Evolutionary conservation across 2,113 vertebrate genomes (phyloP).

Genomic region (Psophia crepitans): DNA sequence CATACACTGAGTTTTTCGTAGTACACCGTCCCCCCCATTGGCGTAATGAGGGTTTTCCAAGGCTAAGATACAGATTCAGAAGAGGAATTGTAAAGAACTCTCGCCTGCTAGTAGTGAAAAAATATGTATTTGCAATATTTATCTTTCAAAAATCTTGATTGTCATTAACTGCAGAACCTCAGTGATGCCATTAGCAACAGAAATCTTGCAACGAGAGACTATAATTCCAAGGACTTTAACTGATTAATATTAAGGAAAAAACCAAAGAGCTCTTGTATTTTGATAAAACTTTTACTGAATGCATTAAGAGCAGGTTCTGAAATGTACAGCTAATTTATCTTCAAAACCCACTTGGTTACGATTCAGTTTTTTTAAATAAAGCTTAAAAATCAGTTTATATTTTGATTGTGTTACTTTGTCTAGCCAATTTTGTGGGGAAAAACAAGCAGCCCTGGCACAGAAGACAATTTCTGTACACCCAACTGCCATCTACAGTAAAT

Average conservation of each 20-base stretch:
- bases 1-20: background rate
- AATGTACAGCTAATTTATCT: conserved; percentile 34
- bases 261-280: background rate
- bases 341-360: conserved; percentile 14
- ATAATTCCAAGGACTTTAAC: background rate
- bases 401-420: background rate
- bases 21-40: background rate
- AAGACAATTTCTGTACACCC: background rate
- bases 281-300: conserved; percentile 36
- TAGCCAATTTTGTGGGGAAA: background rate
- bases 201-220: background rate
- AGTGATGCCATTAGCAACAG: background rate
- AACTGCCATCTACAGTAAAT: too few relatives aligned
- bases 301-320: conserved; percentile 34
- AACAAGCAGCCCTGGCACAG: background rate
- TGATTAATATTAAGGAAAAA: conserved; percentile 6
- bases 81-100: conserved; percentile 12
- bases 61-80: conserved; percentile 14
- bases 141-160: conserved; percentile 15
- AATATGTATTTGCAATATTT: background rate
- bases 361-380: conserved; percentile 19
- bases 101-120: background rate
- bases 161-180: background rate
- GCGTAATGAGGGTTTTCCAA: conserved; percentile 35
- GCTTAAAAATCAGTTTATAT: background rate